A percentile compares a stretch with the other conserved stretches of the same genome.
phyloP scores from a whole-genome alignment of 2,888 invertebrate species.

The Folsomia candida region DNA sequence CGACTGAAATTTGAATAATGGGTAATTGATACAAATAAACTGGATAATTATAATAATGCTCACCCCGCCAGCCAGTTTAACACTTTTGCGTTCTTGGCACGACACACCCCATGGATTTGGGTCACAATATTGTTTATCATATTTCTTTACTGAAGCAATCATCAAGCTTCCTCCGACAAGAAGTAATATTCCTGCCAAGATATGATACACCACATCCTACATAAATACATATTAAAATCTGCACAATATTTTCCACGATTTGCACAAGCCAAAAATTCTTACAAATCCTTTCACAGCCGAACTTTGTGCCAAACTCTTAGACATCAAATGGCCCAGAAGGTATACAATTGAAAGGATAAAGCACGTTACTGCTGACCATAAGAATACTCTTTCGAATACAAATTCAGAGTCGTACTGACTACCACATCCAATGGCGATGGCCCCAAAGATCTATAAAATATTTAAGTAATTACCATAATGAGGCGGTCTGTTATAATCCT shows the following conservation, averaged over 20 bases:
- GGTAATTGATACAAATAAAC: background rate
- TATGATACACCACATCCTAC: constrained; percentile 36
- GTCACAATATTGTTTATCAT: constrained; percentile 1
- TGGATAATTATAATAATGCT: constrained; percentile 12
- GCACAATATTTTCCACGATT: no score
- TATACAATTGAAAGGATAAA: constrained; percentile 28
- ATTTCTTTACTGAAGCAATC: constrained; percentile 28
- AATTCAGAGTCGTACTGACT: constrained; percentile 15
- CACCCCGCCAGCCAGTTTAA: constrained; percentile 38
- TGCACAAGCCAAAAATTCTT: constrained; percentile 7
- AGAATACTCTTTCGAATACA: constrained; percentile 29
- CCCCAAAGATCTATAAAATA: constrained; percentile 32
- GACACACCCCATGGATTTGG: background rate
- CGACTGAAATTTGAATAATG: constrained; percentile 20
- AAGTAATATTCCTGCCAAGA: constrained; percentile 33
- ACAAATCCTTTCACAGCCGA: constrained; percentile 23
- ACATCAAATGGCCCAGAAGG: constrained; percentile 15
- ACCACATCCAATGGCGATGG: constrained; percentile 32
- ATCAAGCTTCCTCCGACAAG: constrained; percentile 37
- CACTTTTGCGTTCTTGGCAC: constrained; percentile 9
- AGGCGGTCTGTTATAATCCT: background rate
- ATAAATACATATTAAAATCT: background rate
- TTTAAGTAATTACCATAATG: background rate
- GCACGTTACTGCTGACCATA: constrained; percentile 22
- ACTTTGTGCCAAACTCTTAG: constrained; percentile 18